Evolutionary conservation across 2,113 vertebrate genomes (phyloP).

Genomic region (Scomber japonicus): DNA sequence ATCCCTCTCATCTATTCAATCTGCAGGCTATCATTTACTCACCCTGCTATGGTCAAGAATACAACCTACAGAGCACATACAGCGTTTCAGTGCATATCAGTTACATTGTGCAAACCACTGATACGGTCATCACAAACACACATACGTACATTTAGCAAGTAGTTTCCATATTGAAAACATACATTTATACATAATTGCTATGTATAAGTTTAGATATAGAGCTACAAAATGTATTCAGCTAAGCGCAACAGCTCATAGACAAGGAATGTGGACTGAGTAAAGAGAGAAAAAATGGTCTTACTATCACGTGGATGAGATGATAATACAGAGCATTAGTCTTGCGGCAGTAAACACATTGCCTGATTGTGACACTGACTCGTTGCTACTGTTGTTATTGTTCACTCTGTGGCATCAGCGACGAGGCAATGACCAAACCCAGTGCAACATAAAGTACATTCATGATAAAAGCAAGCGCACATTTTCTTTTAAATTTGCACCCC

Average conservation of each 20-base stretch:
- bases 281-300: conserved; percentile 22
- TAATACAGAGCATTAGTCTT: conserved; percentile 41
- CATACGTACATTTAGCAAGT: conserved; percentile 42
- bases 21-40: conserved; percentile 28
- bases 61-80: conserved; percentile 36
- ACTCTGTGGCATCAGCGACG: conserved; percentile 12
- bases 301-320: not conserved
- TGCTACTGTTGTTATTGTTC: conserved; percentile 14
- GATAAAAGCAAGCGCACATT: conserved; percentile 34
- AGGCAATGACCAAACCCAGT: conserved; percentile 49
- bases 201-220: conserved; percentile 67
- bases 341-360: conserved; percentile 27
- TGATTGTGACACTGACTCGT: conserved; percentile 14
- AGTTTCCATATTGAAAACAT: conserved; percentile 50
- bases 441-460: conserved; percentile 75
- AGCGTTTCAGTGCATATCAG: conserved; percentile 75
- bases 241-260: conserved; percentile 32
- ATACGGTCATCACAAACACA: conserved; percentile 37
- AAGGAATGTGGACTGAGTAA: conserved; percentile 22
- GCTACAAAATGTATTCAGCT: conserved; percentile 57
- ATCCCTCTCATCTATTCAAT: conserved; percentile 26
- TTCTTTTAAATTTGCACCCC: conserved; percentile 14
- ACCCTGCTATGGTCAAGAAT: conserved; percentile 20
- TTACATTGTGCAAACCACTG: conserved; percentile 56
- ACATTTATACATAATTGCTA: conserved; percentile 67